These are phyloP conservation scores for Sylvietta virens DNA, from an alignment of 2,113 vertebrate species.

Conservation along the genomic window DNA sequence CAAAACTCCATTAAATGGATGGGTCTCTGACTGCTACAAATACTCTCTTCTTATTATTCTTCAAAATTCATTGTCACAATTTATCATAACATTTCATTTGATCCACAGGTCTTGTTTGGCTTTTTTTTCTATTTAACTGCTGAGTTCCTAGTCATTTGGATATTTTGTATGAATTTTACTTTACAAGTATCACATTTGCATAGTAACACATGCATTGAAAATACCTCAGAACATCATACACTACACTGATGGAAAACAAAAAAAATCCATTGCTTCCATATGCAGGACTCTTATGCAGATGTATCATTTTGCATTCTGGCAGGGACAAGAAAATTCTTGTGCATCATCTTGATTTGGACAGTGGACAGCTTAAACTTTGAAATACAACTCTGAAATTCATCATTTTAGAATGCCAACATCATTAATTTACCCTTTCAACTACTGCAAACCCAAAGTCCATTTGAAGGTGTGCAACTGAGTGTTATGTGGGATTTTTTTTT, in stretches of 20 bases:
- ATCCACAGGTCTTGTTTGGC: not conserved
- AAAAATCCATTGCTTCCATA: not conserved
- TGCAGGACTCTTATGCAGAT: not conserved
- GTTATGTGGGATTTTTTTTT: accelerated
- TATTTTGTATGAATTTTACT: not conserved
- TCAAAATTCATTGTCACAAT: not conserved
- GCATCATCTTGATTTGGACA: not conserved
- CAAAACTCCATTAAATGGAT: accelerated
- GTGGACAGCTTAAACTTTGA: not conserved
- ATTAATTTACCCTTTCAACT: not conserved
- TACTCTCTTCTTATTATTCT: not conserved
- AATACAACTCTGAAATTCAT: not conserved
- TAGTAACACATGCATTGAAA: not conserved
- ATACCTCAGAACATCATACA: not conserved
- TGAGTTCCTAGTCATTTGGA: not conserved
- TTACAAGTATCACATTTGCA: not conserved
- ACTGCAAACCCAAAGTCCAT: not conserved
- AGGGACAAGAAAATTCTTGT: not conserved
- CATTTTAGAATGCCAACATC: not conserved
- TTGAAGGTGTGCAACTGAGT: not conserved
- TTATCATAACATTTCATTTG: not conserved
- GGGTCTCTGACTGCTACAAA: not conserved
- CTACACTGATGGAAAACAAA: accelerated
- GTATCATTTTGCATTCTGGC: not conserved
- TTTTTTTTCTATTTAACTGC: not conserved